Base-by-base conservation (phyloP, 1,140 invertebrate species). In the Drosophila elegans region DNA sequence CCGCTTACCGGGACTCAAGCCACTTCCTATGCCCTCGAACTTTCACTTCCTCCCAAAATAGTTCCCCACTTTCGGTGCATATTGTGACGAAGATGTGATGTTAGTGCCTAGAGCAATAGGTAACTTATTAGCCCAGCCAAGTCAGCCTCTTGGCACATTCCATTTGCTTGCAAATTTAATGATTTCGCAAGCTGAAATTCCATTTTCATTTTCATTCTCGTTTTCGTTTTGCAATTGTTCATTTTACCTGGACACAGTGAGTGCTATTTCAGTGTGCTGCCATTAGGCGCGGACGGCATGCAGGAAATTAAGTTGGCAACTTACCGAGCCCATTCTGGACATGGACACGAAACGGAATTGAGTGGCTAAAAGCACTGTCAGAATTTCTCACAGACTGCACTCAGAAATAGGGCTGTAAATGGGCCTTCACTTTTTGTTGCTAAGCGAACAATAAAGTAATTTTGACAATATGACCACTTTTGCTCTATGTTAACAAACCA, bases 91-190 rank as follows among this genome's bases (percentile, higher is more conserved):
- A 41, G 27, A 21, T 25, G 39, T 4, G 46, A 12, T 32, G 9
- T 4, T 10, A 16, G 25, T 12, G 59, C 42, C 55, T 3, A 9
- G 25, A 13, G 13, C 11, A 44, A 25, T 69, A 67, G 53, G 34
- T 69, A 54, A 67, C 39, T 49, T 57, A 57, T 71, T 71, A 57
- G 68, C 49, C 51, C 16, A 13, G 25, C 27, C 42, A 49, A 49
- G 66, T 71, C 21, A 52, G 52, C 29, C 29, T 71, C 41, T 71
- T 73, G 78, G 62, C 81, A 80, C 83, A 79, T 88, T 75, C 83
- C 63, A 86, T 88, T 86, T 86, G 54, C 74, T 72, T 75, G 78
- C 59, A 88, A 88, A 88, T 86, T 88, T 83, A 69, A 86, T 86
- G 84, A 74, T 78, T 81, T 66, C 69, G 68, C 68, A 71, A 71